phyloP scores from a whole-genome alignment of 2,888 invertebrate species.

The Ophraella communa region DNA sequence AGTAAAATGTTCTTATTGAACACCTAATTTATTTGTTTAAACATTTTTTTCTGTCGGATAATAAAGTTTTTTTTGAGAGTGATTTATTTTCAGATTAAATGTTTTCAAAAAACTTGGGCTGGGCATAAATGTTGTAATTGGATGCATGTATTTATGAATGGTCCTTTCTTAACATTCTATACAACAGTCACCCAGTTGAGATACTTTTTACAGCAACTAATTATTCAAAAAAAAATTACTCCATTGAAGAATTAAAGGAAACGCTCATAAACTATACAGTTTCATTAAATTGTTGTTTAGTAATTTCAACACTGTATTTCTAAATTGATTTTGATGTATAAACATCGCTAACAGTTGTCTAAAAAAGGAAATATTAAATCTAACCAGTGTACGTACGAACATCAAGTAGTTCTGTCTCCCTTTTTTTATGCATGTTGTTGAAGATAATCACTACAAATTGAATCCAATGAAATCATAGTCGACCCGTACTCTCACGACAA shows the following conservation, averaged over 20 bases:
- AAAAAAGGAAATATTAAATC: constrained; percentile 51
- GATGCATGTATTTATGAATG: too few species aligned
- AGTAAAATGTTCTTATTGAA: too few species aligned
- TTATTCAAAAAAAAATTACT: background rate
- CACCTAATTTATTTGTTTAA: too few species aligned
- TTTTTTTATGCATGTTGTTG: constrained; percentile 45
- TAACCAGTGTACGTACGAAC: constrained; percentile 30
- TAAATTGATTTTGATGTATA: constrained; percentile 44
- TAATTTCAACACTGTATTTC: constrained; percentile 36
- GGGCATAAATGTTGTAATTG: too few species aligned
- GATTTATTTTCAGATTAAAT: too few species aligned
- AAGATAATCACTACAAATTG: constrained; percentile 59
- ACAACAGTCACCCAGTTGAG: too few species aligned
- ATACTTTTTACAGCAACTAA: background rate
- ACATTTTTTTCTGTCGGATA: too few species aligned
- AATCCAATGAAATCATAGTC: constrained; percentile 56
- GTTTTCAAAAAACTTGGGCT: too few species aligned
- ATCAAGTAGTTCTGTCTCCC: constrained; percentile 42
- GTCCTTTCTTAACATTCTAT: too few species aligned
- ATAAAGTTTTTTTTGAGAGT: too few species aligned
- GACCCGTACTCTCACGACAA: constrained; percentile 59
- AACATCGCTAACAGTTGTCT: constrained; percentile 43
- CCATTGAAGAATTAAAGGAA: constrained; percentile 18
- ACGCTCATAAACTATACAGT: constrained; percentile 37
- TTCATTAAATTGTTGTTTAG: constrained; percentile 39